Conservation (phyloP, 2,888 invertebrate genomes). For the Notodonta ziczac region DNA sequence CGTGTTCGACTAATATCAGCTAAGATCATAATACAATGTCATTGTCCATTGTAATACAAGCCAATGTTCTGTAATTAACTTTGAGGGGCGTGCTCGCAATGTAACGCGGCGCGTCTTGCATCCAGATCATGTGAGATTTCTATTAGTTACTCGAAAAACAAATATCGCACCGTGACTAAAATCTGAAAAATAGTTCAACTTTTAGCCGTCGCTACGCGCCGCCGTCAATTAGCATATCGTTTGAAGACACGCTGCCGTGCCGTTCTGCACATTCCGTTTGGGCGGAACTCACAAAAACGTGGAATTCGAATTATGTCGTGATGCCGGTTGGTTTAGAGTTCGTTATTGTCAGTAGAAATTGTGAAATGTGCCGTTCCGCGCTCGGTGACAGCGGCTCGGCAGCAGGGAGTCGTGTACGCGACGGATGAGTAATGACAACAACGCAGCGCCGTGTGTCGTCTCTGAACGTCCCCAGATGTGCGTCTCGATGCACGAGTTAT, state of each 20-base stretch:
- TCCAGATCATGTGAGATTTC: conserved; percentile 28
- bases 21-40: conserved; percentile 25
- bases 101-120: conserved; percentile 26
- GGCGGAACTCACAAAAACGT: conserved; percentile 41
- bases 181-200: conserved; percentile 56
- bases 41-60: conserved; percentile 21
- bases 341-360: conserved; percentile 48
- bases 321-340: conserved; percentile 54
- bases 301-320: conserved; percentile 48
- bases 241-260: conserved; percentile 74
- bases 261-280: conserved; percentile 48
- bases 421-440: conserved; percentile 84
- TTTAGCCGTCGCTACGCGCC: conserved; percentile 67
- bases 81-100: conserved; percentile 20
- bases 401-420: conserved; percentile 75
- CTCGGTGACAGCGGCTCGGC: conserved; percentile 48
- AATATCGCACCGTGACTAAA: conserved; percentile 47
- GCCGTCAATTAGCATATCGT: conserved; percentile 82
- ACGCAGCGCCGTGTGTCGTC: conserved; percentile 72
- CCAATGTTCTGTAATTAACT: conserved; percentile 20
- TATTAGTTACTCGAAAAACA: conserved; percentile 33
- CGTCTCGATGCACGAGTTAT: conserved; percentile 69
- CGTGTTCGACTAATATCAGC: conserved; percentile 14
- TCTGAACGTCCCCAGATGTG: conserved; percentile 76
- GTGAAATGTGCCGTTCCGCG: conserved; percentile 62